Evolutionary conservation across 2,888 invertebrate genomes (phyloP).

Genomic region (Drosophila planitibia): DNA sequence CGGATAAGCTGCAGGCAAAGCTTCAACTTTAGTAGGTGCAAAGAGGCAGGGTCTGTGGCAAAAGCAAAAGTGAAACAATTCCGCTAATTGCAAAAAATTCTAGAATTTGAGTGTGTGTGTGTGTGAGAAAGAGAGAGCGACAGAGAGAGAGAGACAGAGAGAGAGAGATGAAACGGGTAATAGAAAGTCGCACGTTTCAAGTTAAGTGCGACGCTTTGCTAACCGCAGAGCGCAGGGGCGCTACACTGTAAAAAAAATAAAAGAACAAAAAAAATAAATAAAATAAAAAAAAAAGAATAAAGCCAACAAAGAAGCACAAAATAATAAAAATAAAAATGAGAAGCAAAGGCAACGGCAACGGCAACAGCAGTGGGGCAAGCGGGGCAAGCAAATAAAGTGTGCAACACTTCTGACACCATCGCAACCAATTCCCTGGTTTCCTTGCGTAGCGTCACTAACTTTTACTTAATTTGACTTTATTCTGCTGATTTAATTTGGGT

Average conservation of each 20-base stretch:
- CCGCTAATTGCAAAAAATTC: slow-evolving; percentile 75
- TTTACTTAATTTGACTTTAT: slow-evolving; percentile 68
- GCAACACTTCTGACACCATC: not conserved
- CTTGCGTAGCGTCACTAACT: slow-evolving; percentile 44
- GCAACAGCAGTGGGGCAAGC: not conserved
- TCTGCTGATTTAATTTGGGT: slow-evolving; percentile 61
- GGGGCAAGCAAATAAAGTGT: not conserved
- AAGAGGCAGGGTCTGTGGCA: not conserved
- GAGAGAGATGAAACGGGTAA: not conserved
- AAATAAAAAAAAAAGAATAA: not conserved
- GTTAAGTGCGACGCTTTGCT: slow-evolving; percentile 49
- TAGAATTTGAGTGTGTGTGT: not conserved
- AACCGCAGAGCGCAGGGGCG: slow-evolving; percentile 40
- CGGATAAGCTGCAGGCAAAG: slow-evolving; percentile 69
- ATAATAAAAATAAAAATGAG: not conserved
- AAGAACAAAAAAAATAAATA: not conserved
- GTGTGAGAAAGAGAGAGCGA: not conserved
- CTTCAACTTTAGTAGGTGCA: slow-evolving; percentile 28
- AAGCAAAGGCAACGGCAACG: not conserved
- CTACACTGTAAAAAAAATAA: slow-evolving; percentile 37
- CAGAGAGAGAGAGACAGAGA: not conserved
- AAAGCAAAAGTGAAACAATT: slow-evolving; percentile 75
- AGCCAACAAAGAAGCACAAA: not conserved
- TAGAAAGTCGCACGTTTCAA: slow-evolving; percentile 25
- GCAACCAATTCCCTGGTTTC: not conserved